Base-by-base conservation (phyloP, 1,140 invertebrate species). In the Sycobia sp. region DNA sequence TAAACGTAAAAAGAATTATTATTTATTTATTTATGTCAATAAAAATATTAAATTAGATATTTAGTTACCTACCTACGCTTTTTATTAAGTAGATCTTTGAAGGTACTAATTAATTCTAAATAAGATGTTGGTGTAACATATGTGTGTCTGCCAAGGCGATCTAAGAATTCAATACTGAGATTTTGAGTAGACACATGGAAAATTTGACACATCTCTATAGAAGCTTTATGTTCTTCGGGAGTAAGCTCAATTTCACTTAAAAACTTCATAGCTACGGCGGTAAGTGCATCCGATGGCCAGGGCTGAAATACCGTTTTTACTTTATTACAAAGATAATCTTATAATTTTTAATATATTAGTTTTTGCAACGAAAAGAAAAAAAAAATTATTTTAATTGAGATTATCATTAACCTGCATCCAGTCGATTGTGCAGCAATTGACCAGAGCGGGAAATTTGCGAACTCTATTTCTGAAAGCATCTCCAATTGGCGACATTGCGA, bases 341-440 rank as follows among this genome's bases (percentile, higher is more conserved):
- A n/a, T n/a, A n/a, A n/a, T n/a, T n/a, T n/a, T n/a, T n/a, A 32
- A 32, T 7, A 32, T 32, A 32, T 32, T 32, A 7, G 29, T 7
- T 39, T 39, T 39, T n/a, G 14, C 4, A 39, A 39, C 8, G 14
- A n/a, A n/a, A n/a, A n/a, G 7, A 23, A 10, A 36, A 4, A 41
- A 39, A n/a, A 16, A 53, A 29, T 3, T 7, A 32, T 32, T 32
- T 32, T 11, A 32, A 16, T 43, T 8, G 14, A 43, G n/a, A 8
- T 14, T 1, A 18, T 18, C 4, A 36, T 20, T 25, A 81, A 93
- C 93, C 84, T 97, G 94, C 79, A 98, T 95, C 96, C 95, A 98
- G 82, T 98, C 94, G 66, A 98, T 97, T 0, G 95, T 97, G 74
- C 96, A 98, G 75, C 95, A 97, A 77, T 97, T 98, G 22, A 98